Evolutionary conservation across 37 sponge, comb jelly and placozoan species (phyloP), one percentile per base, ranked within the genome.

Genomic region (Bolinopsis microptera): DNA sequence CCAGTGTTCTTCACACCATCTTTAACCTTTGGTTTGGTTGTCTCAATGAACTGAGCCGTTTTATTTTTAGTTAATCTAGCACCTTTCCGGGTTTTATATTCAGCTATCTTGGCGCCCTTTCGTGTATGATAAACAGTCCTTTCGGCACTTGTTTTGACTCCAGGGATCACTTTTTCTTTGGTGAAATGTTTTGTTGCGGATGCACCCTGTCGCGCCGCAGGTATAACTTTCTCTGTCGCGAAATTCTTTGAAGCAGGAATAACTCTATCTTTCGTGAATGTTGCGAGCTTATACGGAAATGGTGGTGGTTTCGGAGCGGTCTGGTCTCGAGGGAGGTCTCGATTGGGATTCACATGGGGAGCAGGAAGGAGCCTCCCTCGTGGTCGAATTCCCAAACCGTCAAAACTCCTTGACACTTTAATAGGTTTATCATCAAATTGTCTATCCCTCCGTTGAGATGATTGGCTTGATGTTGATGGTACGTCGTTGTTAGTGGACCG

Each of bases 291-390:
- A 5, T 24, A 8, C n/a, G 27, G 75, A n/a, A 72, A 28, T 3
- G 75, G 75, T 5, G 75, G 75, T 24, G 75, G 75, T 72, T 72
- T 72, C 25, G 75, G 75, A 28, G 75, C 75, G 31, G 75, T 72
- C 2, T 8, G 75, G 31, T 28, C 31, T 30, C 31, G 75, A 72
- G 75, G 75, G 5, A 72, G 27, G 5, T 30, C 75, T 72, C 75
- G 13, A 28, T 72, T n/a, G 31, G 75, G 75, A 28, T 72, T 72
- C 5, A 72, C 75, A 28, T 72, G 75, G 18, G 75, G 75, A 24
- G 75, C 75, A 28, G 75, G 31, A 23, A 72, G 31, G 5, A 72
- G 31, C 31, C 75, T 72, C 75, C 75, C 75, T 21, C 75, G 5
- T 30, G 75, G 75, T 23, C 75, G 31, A 3, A n/a, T 24, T 23